These are phyloP conservation scores for Pteropus rufus DNA, from an alignment of 2,797 vertebrate genomes.

Conservation along the genomic window DNA sequence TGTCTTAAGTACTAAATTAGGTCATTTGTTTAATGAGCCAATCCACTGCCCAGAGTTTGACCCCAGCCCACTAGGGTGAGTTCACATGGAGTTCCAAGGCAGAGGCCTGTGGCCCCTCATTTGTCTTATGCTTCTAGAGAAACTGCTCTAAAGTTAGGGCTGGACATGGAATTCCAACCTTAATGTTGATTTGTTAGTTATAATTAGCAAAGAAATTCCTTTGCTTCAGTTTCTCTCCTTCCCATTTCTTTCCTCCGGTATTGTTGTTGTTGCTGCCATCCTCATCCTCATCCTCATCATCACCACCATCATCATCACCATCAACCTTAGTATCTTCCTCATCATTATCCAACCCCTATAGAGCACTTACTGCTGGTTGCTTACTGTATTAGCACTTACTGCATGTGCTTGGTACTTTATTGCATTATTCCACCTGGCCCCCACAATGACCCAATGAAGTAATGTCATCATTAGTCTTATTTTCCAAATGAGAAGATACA, in stretches of 20 bases:
- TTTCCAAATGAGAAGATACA: background rate
- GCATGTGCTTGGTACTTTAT: accelerated
- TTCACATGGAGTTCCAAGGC: constrained; percentile 39
- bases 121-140: constrained; percentile 44
- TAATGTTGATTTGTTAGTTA: background rate
- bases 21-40: constrained; percentile 74
- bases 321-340: accelerated
- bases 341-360: background rate
- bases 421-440: background rate
- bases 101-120: background rate
- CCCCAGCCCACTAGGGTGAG: constrained; percentile 54
- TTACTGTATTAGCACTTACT: background rate
- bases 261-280: background rate
- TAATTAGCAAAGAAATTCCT: background rate
- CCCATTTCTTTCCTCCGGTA: background rate
- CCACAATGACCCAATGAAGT: background rate
- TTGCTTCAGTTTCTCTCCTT: background rate
- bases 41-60: constrained; percentile 72
- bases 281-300: accelerated
- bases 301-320: background rate
- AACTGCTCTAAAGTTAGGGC: background rate
- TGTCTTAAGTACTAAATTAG: constrained; percentile 72
- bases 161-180: background rate
- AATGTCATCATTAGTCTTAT: background rate
- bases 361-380: background rate